phyloP scores from a whole-genome alignment of 2,888 invertebrate species.

The Cephus pygmeus region DNA sequence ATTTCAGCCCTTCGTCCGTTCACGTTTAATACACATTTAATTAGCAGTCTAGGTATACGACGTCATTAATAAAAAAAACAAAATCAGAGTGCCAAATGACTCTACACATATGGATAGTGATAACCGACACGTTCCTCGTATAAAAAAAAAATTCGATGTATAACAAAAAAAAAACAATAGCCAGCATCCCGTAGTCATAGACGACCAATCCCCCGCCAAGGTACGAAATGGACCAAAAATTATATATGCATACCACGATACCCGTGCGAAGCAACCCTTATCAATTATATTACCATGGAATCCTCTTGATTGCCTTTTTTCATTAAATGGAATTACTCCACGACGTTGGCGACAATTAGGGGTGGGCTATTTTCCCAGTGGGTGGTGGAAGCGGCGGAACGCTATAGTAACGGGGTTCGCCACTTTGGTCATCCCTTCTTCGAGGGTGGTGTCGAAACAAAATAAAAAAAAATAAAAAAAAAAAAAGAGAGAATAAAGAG shows the following conservation, averaged over 20 bases:
- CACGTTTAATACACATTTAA: neutral
- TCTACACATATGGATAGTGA: neutral
- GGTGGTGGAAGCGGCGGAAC: neutral
- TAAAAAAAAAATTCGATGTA: neutral
- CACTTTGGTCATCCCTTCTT: neutral
- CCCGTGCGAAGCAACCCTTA: neutral
- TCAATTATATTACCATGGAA: neutral
- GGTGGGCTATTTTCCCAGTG: neutral
- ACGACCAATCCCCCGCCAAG: neutral
- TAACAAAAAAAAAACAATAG: neutral
- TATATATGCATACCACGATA: neutral
- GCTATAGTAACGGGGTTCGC: conserved; percentile 4
- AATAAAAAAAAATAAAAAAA: neutral
- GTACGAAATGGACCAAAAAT: neutral
- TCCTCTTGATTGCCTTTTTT: conserved; percentile 9
- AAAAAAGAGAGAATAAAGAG: neutral
- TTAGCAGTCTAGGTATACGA: neutral
- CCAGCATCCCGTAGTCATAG: neutral
- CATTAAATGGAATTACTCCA: conserved; percentile 4
- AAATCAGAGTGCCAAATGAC: neutral
- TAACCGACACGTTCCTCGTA: neutral
- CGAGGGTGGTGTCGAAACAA: neutral
- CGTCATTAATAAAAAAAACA: neutral
- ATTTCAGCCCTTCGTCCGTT: neutral
- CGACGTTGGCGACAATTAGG: neutral